Conservation (phyloP, 2,113 vertebrate species). For the Cyphomyrus discorhynchus region DNA sequence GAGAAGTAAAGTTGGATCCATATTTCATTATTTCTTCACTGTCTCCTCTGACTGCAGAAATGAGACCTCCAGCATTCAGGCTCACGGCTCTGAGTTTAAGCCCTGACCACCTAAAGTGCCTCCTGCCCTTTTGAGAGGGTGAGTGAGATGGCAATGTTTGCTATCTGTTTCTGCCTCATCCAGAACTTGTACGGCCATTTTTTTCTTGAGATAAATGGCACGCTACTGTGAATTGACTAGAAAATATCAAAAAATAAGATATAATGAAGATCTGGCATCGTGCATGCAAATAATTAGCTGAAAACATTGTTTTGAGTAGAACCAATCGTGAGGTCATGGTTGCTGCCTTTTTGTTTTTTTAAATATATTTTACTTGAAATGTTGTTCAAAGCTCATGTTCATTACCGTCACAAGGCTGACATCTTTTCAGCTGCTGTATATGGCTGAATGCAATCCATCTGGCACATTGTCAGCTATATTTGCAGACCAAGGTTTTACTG, state of each 20-base stretch:
- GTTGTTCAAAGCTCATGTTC: not conserved
- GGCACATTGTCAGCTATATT: not conserved
- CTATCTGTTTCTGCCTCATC: not conserved
- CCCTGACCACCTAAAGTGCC: not conserved
- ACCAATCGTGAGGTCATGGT: not conserved
- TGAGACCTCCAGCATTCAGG: conserved; percentile 15
- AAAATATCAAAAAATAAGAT: not conserved
- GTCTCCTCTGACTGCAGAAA: conserved; percentile 38
- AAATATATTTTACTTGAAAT: not conserved
- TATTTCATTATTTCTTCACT: conserved; percentile 61
- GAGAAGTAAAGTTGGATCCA: conserved; percentile 56
- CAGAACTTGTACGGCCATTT: not conserved
- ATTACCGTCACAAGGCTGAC: not conserved
- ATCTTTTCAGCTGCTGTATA: not conserved
- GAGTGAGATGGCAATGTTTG: not conserved
- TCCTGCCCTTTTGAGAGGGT: not conserved
- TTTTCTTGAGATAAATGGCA: not conserved
- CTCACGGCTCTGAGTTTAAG: conserved; percentile 16
- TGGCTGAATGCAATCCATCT: not conserved
- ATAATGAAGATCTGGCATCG: not conserved
- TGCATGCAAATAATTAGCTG: not conserved
- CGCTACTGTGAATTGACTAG: not conserved
- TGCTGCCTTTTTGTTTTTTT: not conserved
- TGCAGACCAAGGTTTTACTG: not conserved
- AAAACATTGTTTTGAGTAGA: not conserved